Evolutionary conservation across 2,797 vertebrate species (phyloP).

Genomic region (Betta splendens): DNA sequence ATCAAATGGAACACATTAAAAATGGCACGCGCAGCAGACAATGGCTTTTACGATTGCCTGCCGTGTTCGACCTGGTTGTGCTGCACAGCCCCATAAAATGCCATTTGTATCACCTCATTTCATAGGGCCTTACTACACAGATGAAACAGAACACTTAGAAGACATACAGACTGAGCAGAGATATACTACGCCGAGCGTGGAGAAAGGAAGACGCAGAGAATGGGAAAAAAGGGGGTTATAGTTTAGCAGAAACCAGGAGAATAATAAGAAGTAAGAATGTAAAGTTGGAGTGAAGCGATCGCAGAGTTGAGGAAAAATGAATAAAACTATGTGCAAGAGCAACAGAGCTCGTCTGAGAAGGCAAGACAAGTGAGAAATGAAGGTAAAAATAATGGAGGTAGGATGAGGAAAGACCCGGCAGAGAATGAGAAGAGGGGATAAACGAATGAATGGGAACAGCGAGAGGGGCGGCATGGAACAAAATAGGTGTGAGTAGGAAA

Average conservation of each 20-base stretch:
- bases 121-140: conserved; percentile 65
- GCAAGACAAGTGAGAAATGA: conserved; percentile 47
- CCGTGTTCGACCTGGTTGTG: conserved; percentile 76
- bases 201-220: conserved; percentile 36
- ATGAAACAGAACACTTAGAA: conserved; percentile 68
- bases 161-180: conserved; percentile 37
- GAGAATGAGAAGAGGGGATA: conserved; percentile 29
- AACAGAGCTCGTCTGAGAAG: conserved; percentile 18
- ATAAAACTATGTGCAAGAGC: conserved; percentile 31
- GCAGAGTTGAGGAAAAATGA: conserved; percentile 9
- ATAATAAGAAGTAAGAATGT: conserved; percentile 11
- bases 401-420: conserved; percentile 17
- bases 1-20: conserved; percentile 89
- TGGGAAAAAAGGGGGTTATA: conserved; percentile 36
- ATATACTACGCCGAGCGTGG: conserved; percentile 41
- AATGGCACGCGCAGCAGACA: conserved; percentile 83
- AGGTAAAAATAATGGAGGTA: conserved; percentile 7
- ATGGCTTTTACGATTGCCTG: conserved; percentile 86
- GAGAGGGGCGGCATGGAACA: conserved; percentile 19
- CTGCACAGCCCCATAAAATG: conserved; percentile 83
- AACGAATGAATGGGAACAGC: conserved; percentile 31
- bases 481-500: conserved; percentile 35
- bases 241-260: conserved; percentile 21
- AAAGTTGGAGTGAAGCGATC: conserved; percentile 28
- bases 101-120: conserved; percentile 90